phyloP scores from a whole-genome alignment of 2,888 invertebrate species.

The Sminthurinus aureus region DNA sequence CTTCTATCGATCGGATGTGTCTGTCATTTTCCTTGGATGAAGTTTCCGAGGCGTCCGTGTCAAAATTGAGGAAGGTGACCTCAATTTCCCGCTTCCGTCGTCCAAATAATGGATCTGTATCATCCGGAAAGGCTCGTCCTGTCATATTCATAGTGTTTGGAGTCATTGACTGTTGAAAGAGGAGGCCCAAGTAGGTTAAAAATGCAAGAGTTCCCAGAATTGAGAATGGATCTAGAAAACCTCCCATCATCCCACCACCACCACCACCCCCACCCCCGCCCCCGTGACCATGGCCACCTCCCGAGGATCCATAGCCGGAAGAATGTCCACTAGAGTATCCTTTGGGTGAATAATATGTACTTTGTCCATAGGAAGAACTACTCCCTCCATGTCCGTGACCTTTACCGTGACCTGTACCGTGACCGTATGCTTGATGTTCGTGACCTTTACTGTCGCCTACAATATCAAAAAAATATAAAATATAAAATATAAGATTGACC shows the following conservation, averaged over 20 bases:
- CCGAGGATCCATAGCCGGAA: slow-evolving; percentile 15
- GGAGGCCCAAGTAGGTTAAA: slow-evolving; percentile 54
- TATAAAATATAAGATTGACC: too few species aligned
- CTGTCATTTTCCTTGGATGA: not conserved
- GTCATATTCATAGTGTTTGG: slow-evolving; percentile 40
- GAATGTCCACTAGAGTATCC: slow-evolving; percentile 43
- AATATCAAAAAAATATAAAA: not conserved
- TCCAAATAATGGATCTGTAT: slow-evolving; percentile 26
- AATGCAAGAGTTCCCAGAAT: slow-evolving; percentile 59
- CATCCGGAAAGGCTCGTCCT: slow-evolving; percentile 28
- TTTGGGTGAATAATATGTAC: slow-evolving; percentile 35
- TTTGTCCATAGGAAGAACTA: slow-evolving; percentile 26
- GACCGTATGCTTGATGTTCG: not conserved
- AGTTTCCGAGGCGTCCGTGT: not conserved
- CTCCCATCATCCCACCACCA: slow-evolving; percentile 39
- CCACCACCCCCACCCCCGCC: slow-evolving; percentile 38
- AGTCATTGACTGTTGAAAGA: slow-evolving; percentile 54
- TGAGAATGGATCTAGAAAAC: slow-evolving; percentile 56
- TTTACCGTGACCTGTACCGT: not conserved
- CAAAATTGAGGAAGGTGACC: slow-evolving; percentile 36
- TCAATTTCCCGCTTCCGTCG: slow-evolving; percentile 25
- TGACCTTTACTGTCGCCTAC: not conserved
- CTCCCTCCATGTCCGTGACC: slow-evolving; percentile 32
- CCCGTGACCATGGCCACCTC: slow-evolving; percentile 31
- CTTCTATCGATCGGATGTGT: slow-evolving; percentile 26